phyloP scores from a whole-genome alignment of 2,113 vertebrate species.

The Prionailurus viverrinus region DNA sequence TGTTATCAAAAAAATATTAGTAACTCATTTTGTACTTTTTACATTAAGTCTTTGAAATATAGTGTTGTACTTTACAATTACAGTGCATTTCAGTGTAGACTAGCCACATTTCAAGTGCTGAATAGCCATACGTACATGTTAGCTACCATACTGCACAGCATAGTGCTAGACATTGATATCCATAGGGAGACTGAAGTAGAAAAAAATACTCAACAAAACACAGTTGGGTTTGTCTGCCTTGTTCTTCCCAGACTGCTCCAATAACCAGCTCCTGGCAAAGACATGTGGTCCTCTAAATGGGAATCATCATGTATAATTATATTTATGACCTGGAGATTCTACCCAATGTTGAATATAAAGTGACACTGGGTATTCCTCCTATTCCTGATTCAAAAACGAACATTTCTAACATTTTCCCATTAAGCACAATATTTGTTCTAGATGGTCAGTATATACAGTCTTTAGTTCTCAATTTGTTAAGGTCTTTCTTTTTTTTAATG shows the following conservation, averaged over 20 bases:
- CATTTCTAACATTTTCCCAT: neutral
- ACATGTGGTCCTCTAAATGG: neutral
- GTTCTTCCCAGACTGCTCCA: neutral
- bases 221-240: neutral
- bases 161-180: neutral
- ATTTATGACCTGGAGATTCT: neutral
- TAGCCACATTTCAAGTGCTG: neutral
- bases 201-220: neutral
- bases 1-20: neutral
- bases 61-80: neutral
- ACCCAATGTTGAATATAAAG: neutral
- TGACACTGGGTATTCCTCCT: neutral
- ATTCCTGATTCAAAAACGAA: neutral
- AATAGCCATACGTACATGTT: neutral
- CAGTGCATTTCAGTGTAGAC: neutral
- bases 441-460: neutral
- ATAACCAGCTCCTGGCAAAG: neutral
- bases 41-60: neutral
- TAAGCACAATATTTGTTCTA: neutral
- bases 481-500: neutral
- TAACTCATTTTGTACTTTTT: neutral
- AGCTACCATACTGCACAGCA: neutral
- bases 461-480: neutral
- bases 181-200: neutral
- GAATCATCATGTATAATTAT: neutral